phyloP scores from a whole-genome alignment of 2,797 vertebrate genomes.

The Phrynocephalus guinanensis region DNA sequence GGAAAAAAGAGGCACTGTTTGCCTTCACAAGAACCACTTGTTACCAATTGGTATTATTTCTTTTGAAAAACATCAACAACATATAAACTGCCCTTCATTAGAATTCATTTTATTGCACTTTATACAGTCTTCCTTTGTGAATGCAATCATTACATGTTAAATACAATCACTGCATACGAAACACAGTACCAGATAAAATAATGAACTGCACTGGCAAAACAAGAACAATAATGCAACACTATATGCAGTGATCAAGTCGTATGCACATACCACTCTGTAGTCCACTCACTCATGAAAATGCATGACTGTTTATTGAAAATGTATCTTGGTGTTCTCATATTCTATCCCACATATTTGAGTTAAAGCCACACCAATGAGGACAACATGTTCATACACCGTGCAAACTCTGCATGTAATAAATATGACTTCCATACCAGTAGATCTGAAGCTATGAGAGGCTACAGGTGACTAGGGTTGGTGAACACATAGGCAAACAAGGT shows the following conservation, averaged over 20 bases:
- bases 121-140: constrained; percentile 38
- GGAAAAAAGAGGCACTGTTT: constrained; percentile 33
- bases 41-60: not conserved
- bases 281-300: not conserved
- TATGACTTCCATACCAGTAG: too few species aligned
- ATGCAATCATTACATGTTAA: constrained; percentile 26
- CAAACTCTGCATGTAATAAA: too few species aligned
- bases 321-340: not conserved
- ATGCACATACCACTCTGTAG: not conserved
- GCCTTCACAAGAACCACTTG: constrained; percentile 14
- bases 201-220: not conserved
- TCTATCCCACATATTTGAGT: not conserved
- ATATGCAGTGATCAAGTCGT: not conserved
- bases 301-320: not conserved
- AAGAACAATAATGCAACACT: constrained; percentile 23
- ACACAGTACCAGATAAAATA: constrained; percentile 39
- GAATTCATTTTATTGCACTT: not conserved
- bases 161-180: constrained; percentile 37
- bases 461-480: not conserved
- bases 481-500: too few species aligned
- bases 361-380: too few species aligned
- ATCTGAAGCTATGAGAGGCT: not conserved
- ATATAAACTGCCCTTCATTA: not conserved
- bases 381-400: too few species aligned
- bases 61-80: not conserved